Base-by-base conservation (phyloP, 1,140 invertebrate species). In the Saccostrea glomerata region DNA sequence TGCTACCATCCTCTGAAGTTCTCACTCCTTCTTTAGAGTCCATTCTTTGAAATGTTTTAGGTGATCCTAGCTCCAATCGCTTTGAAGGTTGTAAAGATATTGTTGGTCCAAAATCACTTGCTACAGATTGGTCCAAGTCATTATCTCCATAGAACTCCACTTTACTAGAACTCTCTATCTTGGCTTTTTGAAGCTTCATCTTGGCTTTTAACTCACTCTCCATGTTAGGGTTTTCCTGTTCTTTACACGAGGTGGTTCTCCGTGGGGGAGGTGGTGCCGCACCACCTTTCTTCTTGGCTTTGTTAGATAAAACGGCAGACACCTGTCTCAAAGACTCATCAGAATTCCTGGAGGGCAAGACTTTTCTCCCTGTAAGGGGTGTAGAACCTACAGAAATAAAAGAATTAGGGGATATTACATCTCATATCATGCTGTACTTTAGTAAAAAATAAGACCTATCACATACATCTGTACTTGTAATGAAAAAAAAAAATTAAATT, bases 171-270 rank as follows among this genome's bases (percentile, higher is more conserved):
- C 92, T 93, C 89, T 94, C 93, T 11, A 94, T 90, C 87, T 94
- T 94, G 23, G 92, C 93, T 87, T 94, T 94, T 87, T 94, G 93
- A 58, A 93, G 89, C 84, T 93, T 93, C 87, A 94, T 94, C 89
- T 93, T 92, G 23, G 91, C 92, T 84, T 94, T 93, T 3, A 94
- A 89, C 87, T 94, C 93, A 54, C 86, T 90, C 73, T 90, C 89
- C 47, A 87, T 87, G 25, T 82, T 84, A 60, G 54, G 66, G 47
- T 86, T 87, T 17, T 58, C 30, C 47, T 58, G 86, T 11, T 90
- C 89, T 47, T 88, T 90, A 87, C 87, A 91, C 15, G 89, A 90
- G 1, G 93, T 93, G 15, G 93, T 94, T 3, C 93, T 89, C 7
- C 92, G 91, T 17, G 93, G 92, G 2, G 93, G 93, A 0, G 92